Conservation (phyloP, 1,140 invertebrate genomes). For the Danaus plexippus region DNA sequence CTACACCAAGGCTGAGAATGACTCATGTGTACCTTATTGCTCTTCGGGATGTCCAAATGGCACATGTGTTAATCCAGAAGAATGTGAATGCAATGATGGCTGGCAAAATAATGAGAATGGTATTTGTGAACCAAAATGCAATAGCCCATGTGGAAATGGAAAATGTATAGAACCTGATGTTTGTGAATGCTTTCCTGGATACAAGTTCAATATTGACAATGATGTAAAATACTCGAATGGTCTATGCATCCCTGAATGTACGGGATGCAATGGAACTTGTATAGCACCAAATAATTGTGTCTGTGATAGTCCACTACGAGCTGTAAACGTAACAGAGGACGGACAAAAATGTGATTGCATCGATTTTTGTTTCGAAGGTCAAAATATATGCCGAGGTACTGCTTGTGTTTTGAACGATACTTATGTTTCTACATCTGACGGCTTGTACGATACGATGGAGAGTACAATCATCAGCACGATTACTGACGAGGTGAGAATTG, state of each 20-base stretch:
- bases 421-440: too few relatives aligned
- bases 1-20: constrained; percentile 40
- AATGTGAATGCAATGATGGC: constrained; percentile 23
- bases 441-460: background rate
- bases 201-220: constrained; percentile 15
- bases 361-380: constrained; percentile 9
- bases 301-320: constrained; percentile 10
- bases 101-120: constrained; percentile 15
- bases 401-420: constrained; percentile 7
- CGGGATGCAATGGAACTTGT: constrained; percentile 30
- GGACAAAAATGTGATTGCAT: constrained; percentile 10
- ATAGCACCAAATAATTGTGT: constrained; percentile 23
- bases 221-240: constrained; percentile 1
- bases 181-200: constrained; percentile 46
- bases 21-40: constrained; percentile 21
- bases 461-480: background rate
- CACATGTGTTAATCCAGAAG: constrained; percentile 24
- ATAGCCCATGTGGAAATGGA: constrained; percentile 61
- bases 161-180: constrained; percentile 65
- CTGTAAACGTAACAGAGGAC: constrained; percentile 2
- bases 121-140: constrained; percentile 44
- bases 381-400: constrained; percentile 12
- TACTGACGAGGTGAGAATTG: background rate
- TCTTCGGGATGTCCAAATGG: constrained; percentile 19
- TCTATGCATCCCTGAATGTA: constrained; percentile 33